phyloP scores from a whole-genome alignment of 1,140 invertebrate genomes.

The Wiebesia pumilae region DNA sequence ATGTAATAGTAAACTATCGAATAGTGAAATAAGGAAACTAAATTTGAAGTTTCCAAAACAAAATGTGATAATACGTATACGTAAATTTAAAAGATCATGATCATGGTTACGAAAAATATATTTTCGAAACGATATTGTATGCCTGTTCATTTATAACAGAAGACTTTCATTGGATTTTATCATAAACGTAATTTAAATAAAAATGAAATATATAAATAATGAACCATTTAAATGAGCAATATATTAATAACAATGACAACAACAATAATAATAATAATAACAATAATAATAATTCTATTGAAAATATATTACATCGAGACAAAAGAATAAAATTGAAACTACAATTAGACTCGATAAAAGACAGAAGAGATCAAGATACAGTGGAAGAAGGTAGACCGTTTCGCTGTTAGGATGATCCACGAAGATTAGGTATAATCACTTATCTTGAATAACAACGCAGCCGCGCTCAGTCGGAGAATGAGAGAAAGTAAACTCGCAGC shows the following conservation, averaged over 20 bases:
- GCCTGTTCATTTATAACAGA: not conserved
- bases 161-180: not conserved
- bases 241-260: not conserved
- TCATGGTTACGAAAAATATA: not conserved
- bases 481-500: constrained; percentile 2
- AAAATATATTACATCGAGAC: not conserved
- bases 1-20: not conserved
- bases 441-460: constrained; percentile 9
- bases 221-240: not conserved
- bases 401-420: not conserved
- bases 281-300: not conserved
- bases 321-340: not conserved
- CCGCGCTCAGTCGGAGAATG: no score
- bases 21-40: not conserved
- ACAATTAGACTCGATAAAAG: not conserved
- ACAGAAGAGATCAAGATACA: not conserved
- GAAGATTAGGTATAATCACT: constrained; percentile 39
- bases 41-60: not conserved
- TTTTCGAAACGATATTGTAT: not conserved
- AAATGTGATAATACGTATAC: not conserved
- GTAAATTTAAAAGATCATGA: not conserved
- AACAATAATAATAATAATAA: not conserved
- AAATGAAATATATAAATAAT: not conserved
- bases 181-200: not conserved
- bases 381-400: not conserved